These are phyloP conservation scores for Contarinia nasturtii DNA, from an alignment of 1,140 invertebrate genomes.

Conservation along the genomic window DNA sequence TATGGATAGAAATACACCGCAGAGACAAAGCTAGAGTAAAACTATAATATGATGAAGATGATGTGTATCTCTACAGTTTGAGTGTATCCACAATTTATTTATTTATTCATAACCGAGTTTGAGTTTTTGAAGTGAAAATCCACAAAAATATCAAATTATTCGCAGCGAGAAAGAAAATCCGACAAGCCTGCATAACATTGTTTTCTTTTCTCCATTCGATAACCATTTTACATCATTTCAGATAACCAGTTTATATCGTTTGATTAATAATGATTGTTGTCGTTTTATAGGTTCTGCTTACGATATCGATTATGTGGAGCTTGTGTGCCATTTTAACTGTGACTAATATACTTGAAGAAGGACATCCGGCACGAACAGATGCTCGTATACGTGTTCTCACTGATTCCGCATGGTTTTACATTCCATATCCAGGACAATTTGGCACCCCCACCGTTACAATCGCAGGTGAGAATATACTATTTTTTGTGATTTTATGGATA, in stretches of 20 bases:
- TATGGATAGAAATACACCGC: too few species aligned
- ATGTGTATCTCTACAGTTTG: too few species aligned
- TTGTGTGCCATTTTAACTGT: slow-evolving; percentile 55
- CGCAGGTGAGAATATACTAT: slow-evolving; percentile 10
- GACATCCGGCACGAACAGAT: slow-evolving; percentile 60
- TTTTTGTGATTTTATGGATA: not conserved
- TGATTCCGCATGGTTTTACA: slow-evolving; percentile 60
- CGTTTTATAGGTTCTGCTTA: slow-evolving; percentile 45
- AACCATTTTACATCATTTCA: slow-evolving; percentile 2
- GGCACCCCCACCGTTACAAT: slow-evolving; percentile 50
- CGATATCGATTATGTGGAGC: slow-evolving; percentile 62
- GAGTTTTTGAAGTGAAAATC: too few species aligned
- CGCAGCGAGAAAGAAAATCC: too few species aligned
- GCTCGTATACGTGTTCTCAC: slow-evolving; percentile 49
- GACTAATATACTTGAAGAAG: slow-evolving; percentile 38
- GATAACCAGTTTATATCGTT: not conserved
- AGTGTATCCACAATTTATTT: too few species aligned
- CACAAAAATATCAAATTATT: too few species aligned
- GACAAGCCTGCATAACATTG: too few species aligned
- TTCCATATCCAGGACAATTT: slow-evolving; percentile 82
- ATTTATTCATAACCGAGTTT: too few species aligned
- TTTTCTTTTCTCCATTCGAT: too few species aligned
- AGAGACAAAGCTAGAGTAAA: too few species aligned
- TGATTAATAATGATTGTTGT: not conserved
- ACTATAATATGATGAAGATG: too few species aligned